These are phyloP conservation scores for Manduca sexta DNA, from an alignment of 1,140 invertebrate genomes.

Conservation along the genomic window DNA sequence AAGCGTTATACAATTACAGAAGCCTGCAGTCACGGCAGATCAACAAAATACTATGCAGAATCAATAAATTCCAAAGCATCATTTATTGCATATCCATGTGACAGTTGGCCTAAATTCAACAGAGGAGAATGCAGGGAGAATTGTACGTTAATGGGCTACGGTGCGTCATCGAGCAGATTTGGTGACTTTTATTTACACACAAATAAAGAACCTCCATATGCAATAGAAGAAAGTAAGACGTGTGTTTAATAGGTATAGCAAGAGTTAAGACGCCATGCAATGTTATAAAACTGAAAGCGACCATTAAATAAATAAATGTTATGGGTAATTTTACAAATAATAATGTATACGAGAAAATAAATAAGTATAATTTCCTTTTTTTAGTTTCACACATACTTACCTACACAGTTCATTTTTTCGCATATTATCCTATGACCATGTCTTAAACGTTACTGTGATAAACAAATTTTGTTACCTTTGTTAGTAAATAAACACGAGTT, in stretches of 20 bases:
- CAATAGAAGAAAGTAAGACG: conserved; percentile 22
- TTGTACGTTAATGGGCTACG: conserved; percentile 76
- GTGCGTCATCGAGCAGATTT: conserved; percentile 50
- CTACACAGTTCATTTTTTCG: too few relatives aligned
- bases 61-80: conserved; percentile 76
- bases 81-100: conserved; percentile 76
- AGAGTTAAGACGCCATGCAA: too few relatives aligned
- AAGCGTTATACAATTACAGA: conserved; percentile 72
- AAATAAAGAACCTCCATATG: conserved; percentile 72
- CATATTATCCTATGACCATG: too few relatives aligned
- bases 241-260: background rate
- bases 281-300: too few relatives aligned
- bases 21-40: conserved; percentile 83
- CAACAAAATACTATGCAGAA: conserved; percentile 80
- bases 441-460: too few relatives aligned
- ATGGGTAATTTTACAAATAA: too few relatives aligned
- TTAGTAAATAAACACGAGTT: too few relatives aligned
- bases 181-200: conserved; percentile 80
- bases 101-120: conserved; percentile 74
- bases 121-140: conserved; percentile 72
- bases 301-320: too few relatives aligned
- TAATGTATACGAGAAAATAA: too few relatives aligned
- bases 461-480: too few relatives aligned
- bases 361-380: too few relatives aligned
- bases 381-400: too few relatives aligned